A percentile compares a stretch with the other conserved stretches of the same genome.
phyloP scores from a whole-genome alignment of 2,113 vertebrate genomes.

The Dasyurus viverrinus region DNA sequence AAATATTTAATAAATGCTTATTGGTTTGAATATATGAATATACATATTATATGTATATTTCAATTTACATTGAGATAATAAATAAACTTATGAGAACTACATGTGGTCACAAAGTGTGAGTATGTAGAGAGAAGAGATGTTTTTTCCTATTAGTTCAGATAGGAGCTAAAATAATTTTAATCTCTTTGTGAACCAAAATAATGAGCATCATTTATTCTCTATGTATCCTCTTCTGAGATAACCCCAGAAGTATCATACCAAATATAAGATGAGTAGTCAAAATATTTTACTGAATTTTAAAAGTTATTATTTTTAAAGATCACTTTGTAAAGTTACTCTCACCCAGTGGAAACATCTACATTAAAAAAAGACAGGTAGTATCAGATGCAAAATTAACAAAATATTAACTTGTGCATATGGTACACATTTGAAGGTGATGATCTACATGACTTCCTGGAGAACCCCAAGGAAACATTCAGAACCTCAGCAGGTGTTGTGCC shows the following conservation, averaged over 20 bases:
- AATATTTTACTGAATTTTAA: not conserved
- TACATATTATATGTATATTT: not conserved
- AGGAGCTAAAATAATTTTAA: not conserved
- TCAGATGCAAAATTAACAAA: not conserved
- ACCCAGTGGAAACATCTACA: not conserved
- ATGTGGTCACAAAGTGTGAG: not conserved
- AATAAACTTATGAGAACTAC: not conserved
- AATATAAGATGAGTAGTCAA: not conserved
- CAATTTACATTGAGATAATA: not conserved
- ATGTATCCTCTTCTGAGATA: not conserved
- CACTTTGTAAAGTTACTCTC: not conserved
- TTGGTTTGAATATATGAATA: no score
- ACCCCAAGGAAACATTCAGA: not conserved
- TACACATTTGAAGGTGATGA: not conserved
- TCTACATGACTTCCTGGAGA: not conserved
- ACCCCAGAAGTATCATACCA: not conserved
- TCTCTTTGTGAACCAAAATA: not conserved
- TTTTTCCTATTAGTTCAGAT: not conserved
- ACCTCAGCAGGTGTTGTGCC: not conserved
- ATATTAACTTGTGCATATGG: not conserved
- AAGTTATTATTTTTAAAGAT: not conserved
- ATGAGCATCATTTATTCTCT: not conserved
- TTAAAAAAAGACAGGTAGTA: not conserved
- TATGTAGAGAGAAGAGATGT: not conserved
- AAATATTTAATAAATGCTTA: no score